phyloP scores from a whole-genome alignment of 2,113 vertebrate genomes.

The Halcyon senegalensis region DNA sequence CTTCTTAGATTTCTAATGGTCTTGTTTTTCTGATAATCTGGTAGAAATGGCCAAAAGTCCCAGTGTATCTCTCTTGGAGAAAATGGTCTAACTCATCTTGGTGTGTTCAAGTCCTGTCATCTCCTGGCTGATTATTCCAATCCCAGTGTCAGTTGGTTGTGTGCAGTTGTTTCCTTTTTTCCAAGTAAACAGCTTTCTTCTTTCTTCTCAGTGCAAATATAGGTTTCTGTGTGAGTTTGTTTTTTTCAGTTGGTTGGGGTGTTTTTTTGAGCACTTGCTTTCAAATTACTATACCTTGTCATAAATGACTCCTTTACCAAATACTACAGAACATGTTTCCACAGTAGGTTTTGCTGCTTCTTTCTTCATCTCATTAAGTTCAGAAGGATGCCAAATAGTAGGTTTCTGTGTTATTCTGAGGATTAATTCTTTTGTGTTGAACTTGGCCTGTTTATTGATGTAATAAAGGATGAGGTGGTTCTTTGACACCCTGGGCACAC shows the following conservation, averaged over 20 bases:
- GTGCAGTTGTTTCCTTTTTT: neutral
- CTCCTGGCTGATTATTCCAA: neutral
- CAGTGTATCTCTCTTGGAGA: neutral
- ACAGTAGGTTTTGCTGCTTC: neutral
- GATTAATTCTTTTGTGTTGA: neutral
- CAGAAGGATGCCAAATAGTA: neutral
- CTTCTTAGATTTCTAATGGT: neutral
- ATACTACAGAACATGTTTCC: neutral
- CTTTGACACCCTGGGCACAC: neutral
- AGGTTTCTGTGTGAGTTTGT: neutral
- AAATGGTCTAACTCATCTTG: neutral
- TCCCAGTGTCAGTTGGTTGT: neutral
- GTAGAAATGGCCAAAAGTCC: neutral
- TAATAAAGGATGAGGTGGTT: neutral
- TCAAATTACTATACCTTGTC: neutral
- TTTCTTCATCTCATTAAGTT: neutral
- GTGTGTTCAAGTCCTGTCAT: neutral
- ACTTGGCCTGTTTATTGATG: neutral
- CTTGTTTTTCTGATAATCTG: neutral
- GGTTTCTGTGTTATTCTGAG: neutral
- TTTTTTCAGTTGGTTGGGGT: neutral
- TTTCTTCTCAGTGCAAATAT: neutral
- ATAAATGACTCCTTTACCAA: neutral
- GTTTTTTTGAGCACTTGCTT: neutral
- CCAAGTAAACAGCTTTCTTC: neutral